Evolutionary conservation across 2,113 vertebrate genomes (phyloP).

Genomic region (Marmota flaviventris): DNA sequence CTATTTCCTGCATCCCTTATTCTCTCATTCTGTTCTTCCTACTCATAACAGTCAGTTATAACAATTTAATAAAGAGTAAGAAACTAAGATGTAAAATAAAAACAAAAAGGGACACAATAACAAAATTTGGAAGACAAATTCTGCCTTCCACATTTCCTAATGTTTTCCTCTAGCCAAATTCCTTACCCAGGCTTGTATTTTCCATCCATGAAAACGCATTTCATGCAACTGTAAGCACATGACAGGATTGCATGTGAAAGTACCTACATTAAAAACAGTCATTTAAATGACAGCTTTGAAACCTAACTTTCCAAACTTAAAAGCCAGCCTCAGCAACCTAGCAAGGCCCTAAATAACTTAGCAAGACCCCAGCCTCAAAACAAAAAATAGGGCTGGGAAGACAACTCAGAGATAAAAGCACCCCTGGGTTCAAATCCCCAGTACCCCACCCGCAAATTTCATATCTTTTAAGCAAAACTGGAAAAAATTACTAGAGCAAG

Average conservation of each 20-base stretch:
- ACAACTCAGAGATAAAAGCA: too few relatives aligned
- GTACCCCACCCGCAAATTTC: neutral
- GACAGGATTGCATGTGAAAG: neutral
- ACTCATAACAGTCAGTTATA: neutral
- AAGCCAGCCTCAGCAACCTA: too few relatives aligned
- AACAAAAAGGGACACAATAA: neutral
- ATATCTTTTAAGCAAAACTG: neutral
- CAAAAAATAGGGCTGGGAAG: too few relatives aligned
- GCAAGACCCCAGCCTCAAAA: too few relatives aligned
- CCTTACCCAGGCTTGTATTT: neutral
- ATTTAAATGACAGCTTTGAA: neutral
- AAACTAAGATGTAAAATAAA: neutral
- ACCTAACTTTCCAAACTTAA: too few relatives aligned
- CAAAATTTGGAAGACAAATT: neutral
- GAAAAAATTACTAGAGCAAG: neutral
- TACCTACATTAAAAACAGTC: too few relatives aligned
- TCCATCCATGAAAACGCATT: neutral
- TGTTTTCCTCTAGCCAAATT: neutral
- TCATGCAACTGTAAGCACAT: neutral
- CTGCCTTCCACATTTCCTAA: neutral
- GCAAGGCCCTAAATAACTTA: too few relatives aligned
- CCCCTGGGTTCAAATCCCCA: too few relatives aligned
- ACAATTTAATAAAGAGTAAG: neutral
- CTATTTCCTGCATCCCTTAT: neutral
- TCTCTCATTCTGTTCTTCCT: neutral